Evolutionary conservation across 2,113 vertebrate species (phyloP), one percentile per base, ranked within the genome.

Genomic region (Eptatretus burgeri): DNA sequence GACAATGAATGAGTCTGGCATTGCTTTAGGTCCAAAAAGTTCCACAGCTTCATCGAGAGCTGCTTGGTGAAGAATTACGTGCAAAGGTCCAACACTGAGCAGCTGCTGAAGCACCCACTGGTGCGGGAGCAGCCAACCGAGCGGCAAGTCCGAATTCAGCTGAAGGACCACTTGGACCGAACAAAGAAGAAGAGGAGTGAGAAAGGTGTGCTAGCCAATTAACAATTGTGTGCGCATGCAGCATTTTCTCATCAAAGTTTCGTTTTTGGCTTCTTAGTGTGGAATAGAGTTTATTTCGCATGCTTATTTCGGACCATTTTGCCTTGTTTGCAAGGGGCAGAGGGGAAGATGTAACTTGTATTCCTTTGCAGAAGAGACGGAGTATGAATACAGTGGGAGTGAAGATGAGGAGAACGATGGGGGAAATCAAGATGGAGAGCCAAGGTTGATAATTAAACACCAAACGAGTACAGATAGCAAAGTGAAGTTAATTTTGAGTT

Each of bases 51-150:
- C 75, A 94, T 98, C 68, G 91, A 98, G 75, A 78, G 86, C 64
- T 98, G 89, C 71, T 79, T 98, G 74, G 91, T 98, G 73, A 98
- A 98, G 77, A 98, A 95, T 72, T 98, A 98, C 72, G 89, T 80
- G 62, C 89, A 94, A 69, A 76, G 89, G 11, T 87, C 89, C 17
- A 82, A 87, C 69, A 98, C 91, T 2, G 91, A 98, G 19, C 86
- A 93, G 66, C 81, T 98, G 65, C 74, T 98, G 63, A 95, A 95
- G 65, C 91, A 98, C 68, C 87, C 91, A 14, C 95, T 85, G 72
- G 95, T 98, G 76, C 77, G 91, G 66, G 91, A 98, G 73, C 91
- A 98, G 74, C 91, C 89, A 70, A 98, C 95, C 16, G 89, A 98
- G 76, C 77, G 89, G 71, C 91, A 95, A 78, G 91, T 95, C 71